phyloP scores from a whole-genome alignment of 2,797 vertebrate genomes.

The Chelmon rostratus region DNA sequence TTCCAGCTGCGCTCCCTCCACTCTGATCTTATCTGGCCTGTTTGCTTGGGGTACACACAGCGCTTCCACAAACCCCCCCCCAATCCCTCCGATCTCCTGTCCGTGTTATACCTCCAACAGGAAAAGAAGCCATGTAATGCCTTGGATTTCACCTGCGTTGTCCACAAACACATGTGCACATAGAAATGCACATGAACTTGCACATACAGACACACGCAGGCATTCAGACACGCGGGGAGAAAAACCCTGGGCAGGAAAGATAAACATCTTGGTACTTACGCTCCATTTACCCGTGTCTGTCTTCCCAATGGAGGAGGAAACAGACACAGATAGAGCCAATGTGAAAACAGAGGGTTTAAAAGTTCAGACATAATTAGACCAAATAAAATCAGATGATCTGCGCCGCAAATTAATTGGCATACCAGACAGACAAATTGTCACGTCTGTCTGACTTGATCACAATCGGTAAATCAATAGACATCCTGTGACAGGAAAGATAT shows the following conservation, averaged over 20 bases:
- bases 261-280: slow-evolving; percentile 52
- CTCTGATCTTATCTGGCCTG: slow-evolving; percentile 81
- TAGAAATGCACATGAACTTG: neutral
- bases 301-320: slow-evolving; percentile 44
- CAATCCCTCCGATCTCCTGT: slow-evolving; percentile 30
- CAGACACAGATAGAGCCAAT: slow-evolving; percentile 19
- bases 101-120: slow-evolving; percentile 4
- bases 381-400: slow-evolving; percentile 55
- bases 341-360: slow-evolving; percentile 50
- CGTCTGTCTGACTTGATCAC: slow-evolving; percentile 48
- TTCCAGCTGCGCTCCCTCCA: slow-evolving; percentile 78
- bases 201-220: slow-evolving; percentile 2
- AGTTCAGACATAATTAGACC: slow-evolving; percentile 41
- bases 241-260: slow-evolving; percentile 56
- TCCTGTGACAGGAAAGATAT: slow-evolving; percentile 41
- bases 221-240: slow-evolving; percentile 17
- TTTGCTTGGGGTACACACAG: slow-evolving; percentile 65
- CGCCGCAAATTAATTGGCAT: slow-evolving; percentile 23
- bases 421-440: slow-evolving; percentile 48
- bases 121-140: slow-evolving; percentile 6
- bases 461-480: slow-evolving; percentile 52
- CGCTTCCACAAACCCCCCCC: slow-evolving; percentile 31
- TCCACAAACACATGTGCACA: slow-evolving; percentile 4
- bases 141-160: slow-evolving; percentile 7
- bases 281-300: slow-evolving; percentile 63